phyloP scores from a whole-genome alignment of 2,113 vertebrate species.

The Indri indri region DNA sequence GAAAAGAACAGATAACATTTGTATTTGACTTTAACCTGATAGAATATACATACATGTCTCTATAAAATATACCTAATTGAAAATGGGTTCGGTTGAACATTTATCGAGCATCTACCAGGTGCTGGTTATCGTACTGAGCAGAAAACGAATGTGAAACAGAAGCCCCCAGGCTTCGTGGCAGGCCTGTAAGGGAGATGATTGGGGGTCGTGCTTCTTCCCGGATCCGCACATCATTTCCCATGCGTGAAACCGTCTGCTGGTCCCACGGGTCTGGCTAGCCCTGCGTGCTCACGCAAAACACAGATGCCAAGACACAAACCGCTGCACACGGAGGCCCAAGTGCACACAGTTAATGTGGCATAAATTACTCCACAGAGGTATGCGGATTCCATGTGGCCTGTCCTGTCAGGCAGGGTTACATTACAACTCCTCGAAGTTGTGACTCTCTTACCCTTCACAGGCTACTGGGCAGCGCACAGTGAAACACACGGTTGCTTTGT shows the following conservation, averaged over 20 bases:
- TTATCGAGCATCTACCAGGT: background rate
- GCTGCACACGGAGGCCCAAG: background rate
- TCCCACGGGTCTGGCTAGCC: background rate
- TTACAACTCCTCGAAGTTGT: background rate
- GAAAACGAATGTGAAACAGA: background rate
- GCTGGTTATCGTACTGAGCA: background rate
- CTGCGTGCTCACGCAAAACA: background rate
- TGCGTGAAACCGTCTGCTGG: background rate
- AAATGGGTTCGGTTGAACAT: background rate
- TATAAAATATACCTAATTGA: background rate
- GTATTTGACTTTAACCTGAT: background rate
- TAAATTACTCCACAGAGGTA: background rate
- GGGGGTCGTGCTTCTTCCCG: background rate
- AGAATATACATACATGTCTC: background rate
- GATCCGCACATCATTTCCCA: background rate
- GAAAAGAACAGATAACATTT: background rate
- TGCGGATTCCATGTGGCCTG: background rate
- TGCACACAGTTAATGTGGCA: background rate
- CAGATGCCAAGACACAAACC: constrained; percentile 40
- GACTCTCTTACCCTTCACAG: constrained; percentile 55
- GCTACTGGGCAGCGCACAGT: background rate
- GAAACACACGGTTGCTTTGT: constrained; percentile 5
- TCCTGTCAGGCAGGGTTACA: background rate
- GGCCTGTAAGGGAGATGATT: background rate
- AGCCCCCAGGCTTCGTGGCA: background rate